phyloP scores from a whole-genome alignment of 2,888 invertebrate genomes.

The Gibbula magus region DNA sequence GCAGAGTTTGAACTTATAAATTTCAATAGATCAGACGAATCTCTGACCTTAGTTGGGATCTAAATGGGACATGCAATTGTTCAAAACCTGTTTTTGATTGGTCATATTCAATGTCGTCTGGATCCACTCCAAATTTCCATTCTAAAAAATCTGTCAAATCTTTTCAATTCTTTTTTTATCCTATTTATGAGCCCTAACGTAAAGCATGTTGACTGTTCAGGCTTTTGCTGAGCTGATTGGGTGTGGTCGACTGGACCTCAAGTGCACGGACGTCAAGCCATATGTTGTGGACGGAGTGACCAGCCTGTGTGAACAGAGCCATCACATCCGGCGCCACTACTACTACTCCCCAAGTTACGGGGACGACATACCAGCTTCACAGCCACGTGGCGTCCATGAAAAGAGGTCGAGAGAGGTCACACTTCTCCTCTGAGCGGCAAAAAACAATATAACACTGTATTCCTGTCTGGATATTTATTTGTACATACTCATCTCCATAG shows the following conservation, averaged over 20 bases:
- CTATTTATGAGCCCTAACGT: not conserved
- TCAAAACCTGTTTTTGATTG: too few species aligned
- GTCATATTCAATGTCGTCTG: too few species aligned
- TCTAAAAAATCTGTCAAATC: too few species aligned
- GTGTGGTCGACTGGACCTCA: constrained; percentile 60
- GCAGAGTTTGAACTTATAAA: too few species aligned
- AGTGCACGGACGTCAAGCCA: constrained; percentile 71
- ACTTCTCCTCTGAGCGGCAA: not conserved
- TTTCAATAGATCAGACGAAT: too few species aligned
- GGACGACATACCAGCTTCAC: constrained; percentile 68
- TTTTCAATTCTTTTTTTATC: too few species aligned
- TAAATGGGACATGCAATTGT: too few species aligned
- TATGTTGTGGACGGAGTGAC: constrained; percentile 73
- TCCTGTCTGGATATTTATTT: too few species aligned
- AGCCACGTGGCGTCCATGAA: constrained; percentile 50
- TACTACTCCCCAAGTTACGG: constrained; percentile 73
- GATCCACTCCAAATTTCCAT: too few species aligned
- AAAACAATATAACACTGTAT: too few species aligned
- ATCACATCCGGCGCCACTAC: constrained; percentile 66
- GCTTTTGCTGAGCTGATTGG: constrained; percentile 71
- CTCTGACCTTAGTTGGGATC: too few species aligned
- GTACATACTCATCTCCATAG: too few species aligned
- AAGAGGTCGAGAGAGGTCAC: not conserved
- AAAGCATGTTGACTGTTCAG: constrained; percentile 50
- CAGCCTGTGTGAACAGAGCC: constrained; percentile 66